These are phyloP conservation scores for Labeo calbasu DNA, from an alignment of 2,797 vertebrate genomes.

Conservation along the genomic window DNA sequence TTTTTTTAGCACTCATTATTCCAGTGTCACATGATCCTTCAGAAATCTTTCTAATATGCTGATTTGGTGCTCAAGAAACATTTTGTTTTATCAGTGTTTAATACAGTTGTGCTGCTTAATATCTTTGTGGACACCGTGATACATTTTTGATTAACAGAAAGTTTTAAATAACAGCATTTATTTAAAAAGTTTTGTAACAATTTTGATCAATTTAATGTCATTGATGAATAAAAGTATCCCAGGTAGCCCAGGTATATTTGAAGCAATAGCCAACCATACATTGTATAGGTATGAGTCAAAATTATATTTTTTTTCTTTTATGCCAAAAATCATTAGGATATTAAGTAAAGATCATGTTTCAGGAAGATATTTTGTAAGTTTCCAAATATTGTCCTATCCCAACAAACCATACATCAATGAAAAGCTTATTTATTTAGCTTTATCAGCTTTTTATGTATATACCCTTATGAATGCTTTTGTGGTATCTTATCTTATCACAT, in stretches of 20 bases:
- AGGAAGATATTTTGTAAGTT: no score
- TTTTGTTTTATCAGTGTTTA: not conserved
- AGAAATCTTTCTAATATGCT: not conserved
- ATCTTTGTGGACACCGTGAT: not conserved
- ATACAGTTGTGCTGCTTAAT: not conserved
- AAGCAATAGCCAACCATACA: no score
- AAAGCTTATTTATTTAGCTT: no score
- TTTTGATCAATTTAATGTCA: not conserved
- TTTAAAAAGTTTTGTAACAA: not conserved
- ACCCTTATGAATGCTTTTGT: no score
- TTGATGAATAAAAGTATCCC: not conserved
- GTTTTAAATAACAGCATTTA: not conserved
- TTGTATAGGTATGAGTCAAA: no score
- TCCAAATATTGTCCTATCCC: no score
- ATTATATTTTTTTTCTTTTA: no score
- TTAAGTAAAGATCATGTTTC: no score
- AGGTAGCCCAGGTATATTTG: no score
- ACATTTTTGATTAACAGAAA: not conserved
- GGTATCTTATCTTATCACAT: not conserved
- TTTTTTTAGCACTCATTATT: not conserved
- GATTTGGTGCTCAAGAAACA: not conserved
- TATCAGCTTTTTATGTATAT: no score
- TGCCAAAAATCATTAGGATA: no score
- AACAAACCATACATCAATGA: no score
- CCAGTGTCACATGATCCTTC: not conserved